Percentiles rank a stretch among this genome's conserved stretches.
phyloP scores from a whole-genome alignment of 2,797 vertebrate genomes.

The Salarias fasciatus region DNA sequence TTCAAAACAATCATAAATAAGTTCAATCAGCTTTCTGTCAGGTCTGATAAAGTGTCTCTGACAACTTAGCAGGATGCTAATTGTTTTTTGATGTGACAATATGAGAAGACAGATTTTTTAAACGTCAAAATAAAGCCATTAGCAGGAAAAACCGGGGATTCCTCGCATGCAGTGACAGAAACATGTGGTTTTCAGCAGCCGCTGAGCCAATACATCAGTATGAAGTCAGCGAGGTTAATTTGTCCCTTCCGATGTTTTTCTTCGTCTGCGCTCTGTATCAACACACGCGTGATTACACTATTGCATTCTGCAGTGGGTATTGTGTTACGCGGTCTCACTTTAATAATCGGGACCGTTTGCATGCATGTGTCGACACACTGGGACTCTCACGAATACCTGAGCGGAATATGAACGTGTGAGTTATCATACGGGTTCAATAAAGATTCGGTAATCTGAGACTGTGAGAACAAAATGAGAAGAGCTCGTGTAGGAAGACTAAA shows the following conservation, averaged over 20 bases:
- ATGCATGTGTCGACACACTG: not conserved
- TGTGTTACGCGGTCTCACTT: conserved; percentile 48
- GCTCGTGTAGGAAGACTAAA: too few relatives aligned
- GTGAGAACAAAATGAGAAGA: too few relatives aligned
- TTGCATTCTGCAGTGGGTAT: conserved; percentile 6
- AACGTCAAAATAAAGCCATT: conserved; percentile 4
- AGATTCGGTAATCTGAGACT: too few relatives aligned
- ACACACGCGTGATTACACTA: conserved; percentile 52
- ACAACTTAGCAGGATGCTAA: conserved; percentile 39
- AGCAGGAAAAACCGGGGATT: conserved; percentile 21
- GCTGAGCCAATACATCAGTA: conserved; percentile 41
- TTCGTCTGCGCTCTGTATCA: conserved; percentile 49
- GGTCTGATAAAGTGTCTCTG: conserved; percentile 6
- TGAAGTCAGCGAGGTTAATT: conserved; percentile 65
- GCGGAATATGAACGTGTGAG: too few relatives aligned
- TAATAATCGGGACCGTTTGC: conserved; percentile 43
- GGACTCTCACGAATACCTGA: too few relatives aligned
- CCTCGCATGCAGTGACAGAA: conserved; percentile 40
- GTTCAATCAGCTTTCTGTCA: too few relatives aligned
- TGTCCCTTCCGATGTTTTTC: conserved; percentile 55
- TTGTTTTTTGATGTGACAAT: conserved; percentile 51
- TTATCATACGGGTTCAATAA: too few relatives aligned
- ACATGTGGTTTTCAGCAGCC: conserved; percentile 52
- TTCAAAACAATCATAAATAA: too few relatives aligned
- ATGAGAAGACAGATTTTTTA: conserved; percentile 14